phyloP scores from a whole-genome alignment of 2,888 invertebrate species.

The Plebejus anna region DNA sequence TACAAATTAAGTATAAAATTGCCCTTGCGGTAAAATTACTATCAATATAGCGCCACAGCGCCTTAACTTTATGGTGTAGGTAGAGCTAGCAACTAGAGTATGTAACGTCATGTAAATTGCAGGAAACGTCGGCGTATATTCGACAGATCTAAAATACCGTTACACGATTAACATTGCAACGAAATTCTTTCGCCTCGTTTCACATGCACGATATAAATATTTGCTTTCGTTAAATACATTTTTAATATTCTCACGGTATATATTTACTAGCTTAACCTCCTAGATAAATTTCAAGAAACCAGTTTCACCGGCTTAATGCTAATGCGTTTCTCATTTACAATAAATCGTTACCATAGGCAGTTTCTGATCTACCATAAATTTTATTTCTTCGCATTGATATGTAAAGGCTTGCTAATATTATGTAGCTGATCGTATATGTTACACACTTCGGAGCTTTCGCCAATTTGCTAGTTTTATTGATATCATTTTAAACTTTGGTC shows the following conservation, averaged over 20 bases:
- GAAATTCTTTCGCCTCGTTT: constrained; percentile 11
- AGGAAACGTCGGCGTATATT: constrained; percentile 17
- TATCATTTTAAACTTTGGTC: not conserved
- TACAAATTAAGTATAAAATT: no score
- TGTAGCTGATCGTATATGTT: not conserved
- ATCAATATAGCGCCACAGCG: no score
- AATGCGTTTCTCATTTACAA: constrained; percentile 25
- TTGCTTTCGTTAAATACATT: constrained; percentile 25
- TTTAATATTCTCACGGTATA: constrained; percentile 22
- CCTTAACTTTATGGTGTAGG: no score
- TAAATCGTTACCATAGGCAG: constrained; percentile 15
- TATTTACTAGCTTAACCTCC: constrained; percentile 5
- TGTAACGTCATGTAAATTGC: constrained; percentile 10
- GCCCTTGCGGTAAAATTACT: no score
- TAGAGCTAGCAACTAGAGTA: not conserved
- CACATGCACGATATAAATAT: constrained; percentile 41
- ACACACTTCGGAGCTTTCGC: not conserved
- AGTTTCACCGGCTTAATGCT: constrained; percentile 19
- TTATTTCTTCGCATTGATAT: not conserved
- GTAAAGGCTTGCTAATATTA: not conserved
- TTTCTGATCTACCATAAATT: constrained; percentile 2
- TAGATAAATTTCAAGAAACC: constrained; percentile 25
- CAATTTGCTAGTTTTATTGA: not conserved
- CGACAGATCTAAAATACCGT: constrained; percentile 19
- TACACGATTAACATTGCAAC: constrained; percentile 27